Conservation (phyloP, 1,140 invertebrate species). For the Tetraneura akinire region DNA sequence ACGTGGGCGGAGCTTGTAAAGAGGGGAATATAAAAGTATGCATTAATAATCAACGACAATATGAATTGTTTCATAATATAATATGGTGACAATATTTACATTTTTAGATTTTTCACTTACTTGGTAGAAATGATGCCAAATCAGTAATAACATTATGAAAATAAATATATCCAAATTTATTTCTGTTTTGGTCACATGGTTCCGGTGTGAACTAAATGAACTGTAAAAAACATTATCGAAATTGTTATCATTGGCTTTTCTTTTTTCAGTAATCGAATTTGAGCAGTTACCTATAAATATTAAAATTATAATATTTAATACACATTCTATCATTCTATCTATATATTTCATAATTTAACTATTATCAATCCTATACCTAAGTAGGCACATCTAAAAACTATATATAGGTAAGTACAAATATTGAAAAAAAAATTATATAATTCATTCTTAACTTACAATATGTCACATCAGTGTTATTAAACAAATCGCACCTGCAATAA, state of each 20-base stretch:
- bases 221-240: not conserved
- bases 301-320: not conserved
- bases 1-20: conserved; percentile 28
- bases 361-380: too few species aligned
- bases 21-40: conserved; percentile 22
- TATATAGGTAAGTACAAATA: too few species aligned
- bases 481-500: not conserved
- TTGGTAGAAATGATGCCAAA: conserved; percentile 33
- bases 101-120: conserved; percentile 22
- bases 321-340: too few species aligned
- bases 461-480: not conserved
- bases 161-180: not conserved
- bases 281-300: conserved; percentile 28
- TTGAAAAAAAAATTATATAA: too few species aligned
- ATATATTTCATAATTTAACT: too few species aligned
- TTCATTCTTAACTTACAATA: conserved; percentile 27
- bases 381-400: too few species aligned
- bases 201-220: conserved; percentile 38
- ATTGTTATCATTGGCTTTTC: not conserved
- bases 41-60: not conserved
- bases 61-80: conserved; percentile 16
- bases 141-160: conserved; percentile 15
- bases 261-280: conserved; percentile 25
- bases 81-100: not conserved
- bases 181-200: not conserved